These are phyloP conservation scores for Darevskia nairensis DNA, from an alignment of 2,797 vertebrate genomes.

Conservation along the genomic window DNA sequence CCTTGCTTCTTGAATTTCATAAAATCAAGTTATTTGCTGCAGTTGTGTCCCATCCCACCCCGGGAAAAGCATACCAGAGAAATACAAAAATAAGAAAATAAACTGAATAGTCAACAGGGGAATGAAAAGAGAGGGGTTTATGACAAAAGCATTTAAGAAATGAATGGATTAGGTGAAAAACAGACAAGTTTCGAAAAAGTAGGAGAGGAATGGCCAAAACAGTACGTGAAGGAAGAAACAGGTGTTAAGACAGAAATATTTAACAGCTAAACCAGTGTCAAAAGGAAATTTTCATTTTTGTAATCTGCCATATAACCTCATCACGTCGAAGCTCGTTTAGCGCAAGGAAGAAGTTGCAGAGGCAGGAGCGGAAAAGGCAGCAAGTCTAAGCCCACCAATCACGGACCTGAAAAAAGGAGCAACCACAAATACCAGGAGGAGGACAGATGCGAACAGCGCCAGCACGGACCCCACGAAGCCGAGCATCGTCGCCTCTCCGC, in stretches of 20 bases:
- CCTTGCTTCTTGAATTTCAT: not conserved
- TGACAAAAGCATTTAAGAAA: no score
- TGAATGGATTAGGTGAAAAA: not conserved
- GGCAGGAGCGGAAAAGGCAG: no score
- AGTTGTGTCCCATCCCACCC: not conserved
- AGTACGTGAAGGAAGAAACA: not conserved
- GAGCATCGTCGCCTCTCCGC: not conserved
- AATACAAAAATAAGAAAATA: no score
- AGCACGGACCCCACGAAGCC: not conserved
- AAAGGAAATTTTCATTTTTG: no score
- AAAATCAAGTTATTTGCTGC: not conserved
- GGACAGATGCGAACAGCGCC: not conserved
- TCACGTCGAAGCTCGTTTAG: no score
- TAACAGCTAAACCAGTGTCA: no score
- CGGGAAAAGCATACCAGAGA: no score
- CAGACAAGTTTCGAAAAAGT: not conserved
- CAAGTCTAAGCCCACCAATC: not conserved
- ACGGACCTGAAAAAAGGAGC: constrained; percentile 14
- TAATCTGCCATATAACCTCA: no score
- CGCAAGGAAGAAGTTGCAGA: not conserved
- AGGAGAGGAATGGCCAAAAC: not conserved
- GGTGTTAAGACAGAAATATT: no score
- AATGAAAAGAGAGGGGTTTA: no score
- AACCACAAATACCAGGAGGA: not conserved
- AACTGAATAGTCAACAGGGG: no score